Evolutionary conservation across 2,797 vertebrate genomes (phyloP), one percentile per base, ranked within the genome.

Genomic region (Tympanoctomys barrerae): DNA sequence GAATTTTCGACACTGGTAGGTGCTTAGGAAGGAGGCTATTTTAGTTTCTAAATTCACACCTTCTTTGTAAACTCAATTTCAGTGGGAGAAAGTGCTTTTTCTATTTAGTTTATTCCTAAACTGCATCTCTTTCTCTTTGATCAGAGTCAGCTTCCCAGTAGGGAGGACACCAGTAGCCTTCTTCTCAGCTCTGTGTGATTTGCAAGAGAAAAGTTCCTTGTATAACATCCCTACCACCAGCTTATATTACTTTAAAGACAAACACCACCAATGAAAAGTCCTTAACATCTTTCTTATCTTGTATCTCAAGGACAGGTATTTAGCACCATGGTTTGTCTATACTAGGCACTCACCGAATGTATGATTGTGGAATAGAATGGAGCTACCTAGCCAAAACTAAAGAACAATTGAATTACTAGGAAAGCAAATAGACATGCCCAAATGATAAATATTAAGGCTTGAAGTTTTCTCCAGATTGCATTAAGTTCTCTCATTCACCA

Each of bases 1-100:
- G 96, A 73, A 97, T 96, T 97, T 94, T 96, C 94, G 39, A 89
- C 49, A 26, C 16, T 49, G 62, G 95, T 88, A 93, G 94, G 94
- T 94, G 89, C 70, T 94, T 97, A 96, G 68, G 93, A 95, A 79
- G 61, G 78, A 94, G 94, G 95, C 80, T 97, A 94, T 97, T 95
- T 96, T 97, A 0, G 22, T 79, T 94, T 96, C 94, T 90, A 93
- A 96, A 96, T 90, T 97, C 95, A 94, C 95, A 96, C 97, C 80
- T 97, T 96, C 78, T 90, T 97, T 71, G 77, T 94, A 96, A 96
- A 96, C 71, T 88, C 85, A 70, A 24, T 96, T 97, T 97, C 86
- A 92, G 84, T 36, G 77, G 42, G 70, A 94, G 52, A 97, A 96
- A 84, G 87, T 93, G 85, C 83, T 95, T 96, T 70, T 95, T 68